Base-by-base conservation (phyloP, 2,113 vertebrate species). In the Thunnus thynnus region DNA sequence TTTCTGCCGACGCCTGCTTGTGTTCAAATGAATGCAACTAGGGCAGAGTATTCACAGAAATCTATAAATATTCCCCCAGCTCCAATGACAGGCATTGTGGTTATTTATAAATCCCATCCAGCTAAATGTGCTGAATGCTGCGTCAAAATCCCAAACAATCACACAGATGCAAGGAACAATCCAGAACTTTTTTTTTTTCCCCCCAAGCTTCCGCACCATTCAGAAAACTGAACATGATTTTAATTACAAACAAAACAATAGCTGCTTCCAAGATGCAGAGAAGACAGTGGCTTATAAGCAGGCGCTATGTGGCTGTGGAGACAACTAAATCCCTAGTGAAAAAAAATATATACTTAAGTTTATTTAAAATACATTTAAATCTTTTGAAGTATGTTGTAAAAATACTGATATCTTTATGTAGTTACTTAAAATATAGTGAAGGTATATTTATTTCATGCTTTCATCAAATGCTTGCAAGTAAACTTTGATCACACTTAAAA, bases 221-320 rank as follows among this genome's bases (percentile, higher is more conserved):
- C 62, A 55, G 61, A 86, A 81, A 82, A 87, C 57, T 76, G 48
- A 84, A 83, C 72, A 71, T 27, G 55, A 87, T 83, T 89, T 90
- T 87, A 88, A 93, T 89, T 87, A 82, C 61, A 83, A 78, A 80
- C 69, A 71, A 84, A 85, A 85, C 83, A 88, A 89, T 69, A 65
- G 66, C 48, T 55, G 65, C 54, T 32, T 81, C 73, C 64, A 46
- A 41, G 68, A 84, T 17, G 7, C 48, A 61, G 47, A 30, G 20
- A 12, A 54, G 69, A 72, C 72, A 4, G 67, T 20, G 51, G 64
- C 57, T 58, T 52, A 55, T 81, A 75, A 86, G 86, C 41, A 79
- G 63, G 47, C 50, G 10, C 76, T 13, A 22, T 22, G 47, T 17
- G 36, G 63, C 8, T 62, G 61, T 13, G 4, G 22, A 83, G 61